Evolutionary conservation across 2,888 invertebrate species (phyloP), one percentile per base, ranked within the genome.

Genomic region (Drosophila parthenogenetica): DNA sequence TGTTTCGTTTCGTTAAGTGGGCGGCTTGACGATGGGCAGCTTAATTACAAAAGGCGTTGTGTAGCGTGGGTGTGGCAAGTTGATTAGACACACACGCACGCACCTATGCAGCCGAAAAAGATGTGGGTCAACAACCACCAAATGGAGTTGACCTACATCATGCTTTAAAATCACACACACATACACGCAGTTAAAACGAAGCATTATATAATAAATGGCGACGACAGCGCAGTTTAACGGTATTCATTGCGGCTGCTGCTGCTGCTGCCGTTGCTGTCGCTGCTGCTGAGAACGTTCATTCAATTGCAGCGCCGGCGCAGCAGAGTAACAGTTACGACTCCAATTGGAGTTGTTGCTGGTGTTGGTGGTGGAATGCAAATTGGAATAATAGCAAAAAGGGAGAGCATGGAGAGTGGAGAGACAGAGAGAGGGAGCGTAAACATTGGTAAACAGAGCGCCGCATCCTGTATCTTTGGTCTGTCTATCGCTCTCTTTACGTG

Each of bases 111-210:
- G 51, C 50, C 77, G 49, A 80, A 82, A 72, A 70, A 87, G 73
- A 87, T 87, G 73, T 87, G 77, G 83, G 87, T 87, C 83, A 83
- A 87, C 85, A 80, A 87, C 85, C 85, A 84, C 87, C 87, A 79
- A 84, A 83, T 74, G 77, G 79, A 85, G 85, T 85, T 85, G 85
- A 85, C 85, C 85, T 86, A 85, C 74, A 73, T 87, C 46, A 73
- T 64, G 79, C 66, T 81, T 83, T 86, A 86, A 86, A 86, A 81
- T 86, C 22, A 64, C 68, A 64, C 16, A 60, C 40, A 25, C 19
- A 32, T 29, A 48, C 49, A 62, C 45, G 35, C 49, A 67, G 8
- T 29, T 37, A 32, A 45, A 32, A 54, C 51, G 49, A 16, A 49
- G 49, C 71, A 81, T 83, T 83, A 83, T 83, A 75, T 83, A 83